Evolutionary conservation across 2,888 invertebrate species (phyloP).

Genomic region (Seladonia tumulorum): DNA sequence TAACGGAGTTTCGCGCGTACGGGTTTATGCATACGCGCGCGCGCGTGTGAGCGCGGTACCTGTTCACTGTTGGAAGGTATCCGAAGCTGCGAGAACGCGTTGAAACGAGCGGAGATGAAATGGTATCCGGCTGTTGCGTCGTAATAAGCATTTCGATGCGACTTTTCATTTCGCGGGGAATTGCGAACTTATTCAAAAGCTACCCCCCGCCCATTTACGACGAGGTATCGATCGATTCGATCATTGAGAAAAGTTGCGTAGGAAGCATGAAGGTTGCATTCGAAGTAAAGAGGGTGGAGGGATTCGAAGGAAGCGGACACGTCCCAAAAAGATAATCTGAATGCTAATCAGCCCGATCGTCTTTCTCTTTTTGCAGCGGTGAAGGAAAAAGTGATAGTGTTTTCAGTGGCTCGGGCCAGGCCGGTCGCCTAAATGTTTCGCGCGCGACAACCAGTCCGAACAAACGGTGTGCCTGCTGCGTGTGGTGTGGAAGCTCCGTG

Average conservation of each 20-base stretch:
- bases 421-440: slow-evolving; percentile 18
- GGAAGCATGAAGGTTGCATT: background rate
- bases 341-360: background rate
- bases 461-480: slow-evolving; percentile 10
- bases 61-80: slow-evolving; percentile 26
- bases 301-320: background rate
- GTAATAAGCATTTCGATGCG: background rate
- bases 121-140: background rate
- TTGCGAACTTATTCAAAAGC: background rate
- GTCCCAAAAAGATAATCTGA: background rate
- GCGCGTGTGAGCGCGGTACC: slow-evolving; percentile 1
- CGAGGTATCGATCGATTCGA: background rate
- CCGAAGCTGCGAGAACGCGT: background rate
- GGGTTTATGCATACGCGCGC: slow-evolving; percentile 58
- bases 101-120: slow-evolving; percentile 1
- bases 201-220: background rate
- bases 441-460: slow-evolving; percentile 3
- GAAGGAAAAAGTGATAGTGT: slow-evolving; percentile 42
- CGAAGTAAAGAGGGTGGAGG: background rate
- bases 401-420: background rate
- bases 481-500: background rate
- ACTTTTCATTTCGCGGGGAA: background rate
- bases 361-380: background rate
- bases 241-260: background rate
- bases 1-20: slow-evolving; percentile 33